A percentile compares a stretch with the other conserved stretches of the same genome.
Conservation (phyloP, 2,888 invertebrate genomes). For the Phyto melanocephala region DNA sequence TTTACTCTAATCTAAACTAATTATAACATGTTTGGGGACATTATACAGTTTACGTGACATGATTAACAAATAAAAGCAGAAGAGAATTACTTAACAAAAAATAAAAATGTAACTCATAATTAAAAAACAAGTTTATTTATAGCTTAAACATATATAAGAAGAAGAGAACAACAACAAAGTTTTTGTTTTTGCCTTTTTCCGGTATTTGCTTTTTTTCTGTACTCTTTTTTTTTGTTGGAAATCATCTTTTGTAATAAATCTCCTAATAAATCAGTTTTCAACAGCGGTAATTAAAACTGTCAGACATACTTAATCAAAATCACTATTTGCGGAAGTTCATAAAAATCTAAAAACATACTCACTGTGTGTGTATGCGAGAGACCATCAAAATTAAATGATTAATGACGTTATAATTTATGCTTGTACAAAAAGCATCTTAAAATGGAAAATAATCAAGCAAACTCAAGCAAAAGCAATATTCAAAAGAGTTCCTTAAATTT, state of each 20-base stretch:
- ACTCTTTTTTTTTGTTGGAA: not conserved
- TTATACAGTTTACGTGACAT: slow-evolving; percentile 61
- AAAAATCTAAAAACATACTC: slow-evolving; percentile 60
- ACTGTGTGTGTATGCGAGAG: slow-evolving; percentile 18
- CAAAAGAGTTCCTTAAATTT: not conserved
- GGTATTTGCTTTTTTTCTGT: not conserved
- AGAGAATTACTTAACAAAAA: not conserved
- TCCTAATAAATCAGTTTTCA: slow-evolving; percentile 64
- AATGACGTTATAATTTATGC: slow-evolving; percentile 58
- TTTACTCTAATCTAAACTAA: slow-evolving; percentile 59
- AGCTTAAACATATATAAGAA: not conserved
- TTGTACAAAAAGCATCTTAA: not conserved
- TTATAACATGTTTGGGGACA: slow-evolving; percentile 61
- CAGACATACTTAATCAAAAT: slow-evolving; percentile 62
- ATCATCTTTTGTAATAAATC: slow-evolving; percentile 56
- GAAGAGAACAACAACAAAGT: not conserved
- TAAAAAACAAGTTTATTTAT: not conserved
- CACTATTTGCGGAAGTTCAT: slow-evolving; percentile 61
- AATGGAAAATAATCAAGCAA: not conserved
- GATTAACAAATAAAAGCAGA: too few relatives aligned
- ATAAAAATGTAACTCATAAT: not conserved
- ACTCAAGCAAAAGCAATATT: not conserved
- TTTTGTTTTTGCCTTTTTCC: not conserved
- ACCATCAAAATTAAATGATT: slow-evolving; percentile 47
- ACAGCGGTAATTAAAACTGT: slow-evolving; percentile 62